Evolutionary conservation across 2,888 invertebrate species (phyloP).

Genomic region (Notodonta dromedarius): DNA sequence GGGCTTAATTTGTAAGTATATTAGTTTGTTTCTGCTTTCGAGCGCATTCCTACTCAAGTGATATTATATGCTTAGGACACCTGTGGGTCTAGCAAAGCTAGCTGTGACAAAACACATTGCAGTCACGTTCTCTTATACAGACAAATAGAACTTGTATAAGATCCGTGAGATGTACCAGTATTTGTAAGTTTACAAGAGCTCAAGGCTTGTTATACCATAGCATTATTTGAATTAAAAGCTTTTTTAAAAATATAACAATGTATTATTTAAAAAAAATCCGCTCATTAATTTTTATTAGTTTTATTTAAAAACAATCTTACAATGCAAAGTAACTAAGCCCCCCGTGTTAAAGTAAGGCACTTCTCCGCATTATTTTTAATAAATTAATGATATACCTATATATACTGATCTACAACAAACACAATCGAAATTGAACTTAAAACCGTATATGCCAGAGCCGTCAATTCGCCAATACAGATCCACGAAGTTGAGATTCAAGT

Average conservation of each 20-base stretch:
- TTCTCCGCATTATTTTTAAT: constrained; percentile 38
- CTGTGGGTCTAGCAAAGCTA: not conserved
- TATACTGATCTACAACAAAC: not conserved
- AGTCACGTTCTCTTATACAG: no score
- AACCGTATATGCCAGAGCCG: not conserved
- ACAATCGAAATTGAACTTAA: not conserved
- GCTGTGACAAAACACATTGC: no score
- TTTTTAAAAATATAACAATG: no score
- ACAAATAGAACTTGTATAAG: no score
- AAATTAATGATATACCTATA: constrained; percentile 13
- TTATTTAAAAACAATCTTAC: constrained; percentile 12
- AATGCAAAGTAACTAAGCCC: constrained; percentile 37
- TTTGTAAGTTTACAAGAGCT: constrained; percentile 21
- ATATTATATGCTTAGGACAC: constrained; percentile 24
- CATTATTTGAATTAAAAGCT: not conserved
- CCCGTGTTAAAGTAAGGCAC: constrained; percentile 54
- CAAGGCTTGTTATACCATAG: constrained; percentile 1
- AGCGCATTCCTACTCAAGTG: constrained; percentile 22
- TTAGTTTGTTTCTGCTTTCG: constrained; percentile 1
- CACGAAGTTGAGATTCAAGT: not conserved
- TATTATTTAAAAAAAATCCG: not conserved
- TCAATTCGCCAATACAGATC: not conserved
- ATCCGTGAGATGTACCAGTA: constrained; percentile 1
- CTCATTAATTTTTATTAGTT: constrained; percentile 5
- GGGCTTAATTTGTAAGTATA: not conserved